Conservation (phyloP, 2,888 invertebrate genomes). For the Eupithecia exiguata region DNA sequence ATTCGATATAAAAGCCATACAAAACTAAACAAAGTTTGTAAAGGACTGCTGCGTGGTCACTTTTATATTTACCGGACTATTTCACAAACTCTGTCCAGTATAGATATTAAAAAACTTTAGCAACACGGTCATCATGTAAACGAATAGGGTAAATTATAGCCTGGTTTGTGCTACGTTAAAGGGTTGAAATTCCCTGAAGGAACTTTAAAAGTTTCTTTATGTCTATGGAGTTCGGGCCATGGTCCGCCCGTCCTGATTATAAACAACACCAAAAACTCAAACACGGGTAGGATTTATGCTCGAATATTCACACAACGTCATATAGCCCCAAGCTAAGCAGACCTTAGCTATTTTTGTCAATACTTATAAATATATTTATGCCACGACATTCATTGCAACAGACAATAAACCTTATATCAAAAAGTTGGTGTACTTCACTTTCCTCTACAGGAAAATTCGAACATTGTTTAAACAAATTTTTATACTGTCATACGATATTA, state of each 20-base stretch:
- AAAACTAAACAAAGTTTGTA: constrained; percentile 17
- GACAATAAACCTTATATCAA: constrained; percentile 20
- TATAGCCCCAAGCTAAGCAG: too few species aligned
- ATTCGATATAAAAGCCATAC: constrained; percentile 61
- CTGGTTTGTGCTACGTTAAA: neutral
- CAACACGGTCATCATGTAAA: neutral
- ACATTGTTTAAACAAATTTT: constrained; percentile 33
- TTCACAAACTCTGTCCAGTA: neutral
- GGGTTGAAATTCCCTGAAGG: neutral
- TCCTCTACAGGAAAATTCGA: constrained; percentile 29
- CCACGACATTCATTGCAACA: constrained; percentile 10
- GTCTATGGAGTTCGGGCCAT: neutral
- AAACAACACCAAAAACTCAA: neutral
- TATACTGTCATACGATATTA: constrained; percentile 29
- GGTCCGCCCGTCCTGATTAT: neutral
- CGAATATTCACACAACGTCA: too few species aligned
- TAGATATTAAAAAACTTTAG: neutral
- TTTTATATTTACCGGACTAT: neutral
- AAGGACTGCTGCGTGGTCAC: constrained; percentile 6
- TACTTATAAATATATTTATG: too few species aligned
- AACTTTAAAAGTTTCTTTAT: neutral
- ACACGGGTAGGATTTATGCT: neutral
- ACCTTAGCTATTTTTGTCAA: too few species aligned
- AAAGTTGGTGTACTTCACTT: constrained; percentile 23
- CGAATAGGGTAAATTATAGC: constrained; percentile 1